phyloP scores from a whole-genome alignment of 2,113 vertebrate species.

The Atlantisia rogersi region DNA sequence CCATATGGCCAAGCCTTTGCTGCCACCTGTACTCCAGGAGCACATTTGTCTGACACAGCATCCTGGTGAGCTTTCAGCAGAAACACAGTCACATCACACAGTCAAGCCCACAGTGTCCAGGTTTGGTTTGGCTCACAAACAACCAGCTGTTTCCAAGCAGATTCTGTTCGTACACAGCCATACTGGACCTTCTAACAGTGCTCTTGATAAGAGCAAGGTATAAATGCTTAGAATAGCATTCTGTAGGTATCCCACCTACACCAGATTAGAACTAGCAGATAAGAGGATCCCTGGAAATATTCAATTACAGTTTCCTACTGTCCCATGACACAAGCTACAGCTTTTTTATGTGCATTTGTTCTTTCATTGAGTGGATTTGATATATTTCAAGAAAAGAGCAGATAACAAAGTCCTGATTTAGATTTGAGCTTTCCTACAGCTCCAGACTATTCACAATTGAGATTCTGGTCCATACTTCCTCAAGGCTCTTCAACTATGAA shows the following conservation, averaged over 20 bases:
- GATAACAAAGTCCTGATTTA: neutral
- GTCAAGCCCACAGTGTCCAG: neutral
- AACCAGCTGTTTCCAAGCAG: neutral
- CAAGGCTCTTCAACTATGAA: slow-evolving; percentile 8
- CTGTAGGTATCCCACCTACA: neutral
- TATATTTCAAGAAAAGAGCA: neutral
- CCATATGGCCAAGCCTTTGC: slow-evolving; percentile 35
- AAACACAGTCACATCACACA: neutral
- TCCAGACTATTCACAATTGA: neutral
- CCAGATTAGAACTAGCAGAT: neutral
- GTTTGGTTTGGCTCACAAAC: slow-evolving; percentile 12
- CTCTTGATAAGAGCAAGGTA: neutral
- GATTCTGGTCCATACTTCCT: slow-evolving; percentile 1
- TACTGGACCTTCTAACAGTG: neutral
- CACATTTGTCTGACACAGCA: neutral
- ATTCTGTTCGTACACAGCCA: neutral
- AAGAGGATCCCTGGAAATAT: neutral
- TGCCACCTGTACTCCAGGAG: slow-evolving; percentile 27
- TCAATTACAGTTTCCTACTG: neutral
- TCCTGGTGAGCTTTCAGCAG: slow-evolving; percentile 8
- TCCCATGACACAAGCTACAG: neutral
- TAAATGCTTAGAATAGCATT: neutral
- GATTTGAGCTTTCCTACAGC: neutral
- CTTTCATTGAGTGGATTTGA: neutral
- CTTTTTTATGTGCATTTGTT: neutral